A percentile compares a stretch with the other conserved stretches of the same genome.
Conservation (phyloP, 2,113 vertebrate species). For the Lophochroa leadbeateri region DNA sequence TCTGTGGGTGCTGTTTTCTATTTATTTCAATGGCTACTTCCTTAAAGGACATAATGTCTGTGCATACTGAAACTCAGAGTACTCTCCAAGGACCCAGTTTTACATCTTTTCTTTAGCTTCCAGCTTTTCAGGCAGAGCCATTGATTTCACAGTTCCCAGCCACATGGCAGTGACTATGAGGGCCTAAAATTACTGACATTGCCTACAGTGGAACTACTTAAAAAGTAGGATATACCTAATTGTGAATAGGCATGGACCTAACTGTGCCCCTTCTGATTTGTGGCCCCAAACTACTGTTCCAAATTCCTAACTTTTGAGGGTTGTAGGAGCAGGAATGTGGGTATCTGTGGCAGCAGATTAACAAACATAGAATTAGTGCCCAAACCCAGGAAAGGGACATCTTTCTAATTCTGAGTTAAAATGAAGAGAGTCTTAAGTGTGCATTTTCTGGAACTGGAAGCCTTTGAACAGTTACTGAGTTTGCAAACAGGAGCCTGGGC, state of each 20-base stretch:
- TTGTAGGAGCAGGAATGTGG: neutral
- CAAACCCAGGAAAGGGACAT: neutral
- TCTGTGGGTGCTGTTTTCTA: neutral
- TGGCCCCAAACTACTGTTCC: neutral
- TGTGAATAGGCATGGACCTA: neutral
- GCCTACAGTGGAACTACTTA: neutral
- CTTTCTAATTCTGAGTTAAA: neutral
- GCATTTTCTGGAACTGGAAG: neutral
- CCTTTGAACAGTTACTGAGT: neutral
- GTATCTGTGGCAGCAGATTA: neutral
- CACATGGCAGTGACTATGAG: neutral
- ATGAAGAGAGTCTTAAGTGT: fast-evolving
- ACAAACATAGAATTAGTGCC: neutral
- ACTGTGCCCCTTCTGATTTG: neutral
- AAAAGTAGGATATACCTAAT: neutral
- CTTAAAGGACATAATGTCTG: neutral
- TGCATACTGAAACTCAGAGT: neutral
- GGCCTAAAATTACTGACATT: neutral
- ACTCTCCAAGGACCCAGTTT: neutral
- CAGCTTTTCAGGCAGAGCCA: neutral
- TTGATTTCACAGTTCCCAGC: neutral
- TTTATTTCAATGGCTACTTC: neutral
- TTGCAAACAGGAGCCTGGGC: neutral
- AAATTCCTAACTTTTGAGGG: neutral
- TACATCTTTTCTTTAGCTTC: neutral